These are phyloP conservation scores for Nemotelus pantherinus DNA, from an alignment of 2,888 invertebrate genomes.

Conservation along the genomic window DNA sequence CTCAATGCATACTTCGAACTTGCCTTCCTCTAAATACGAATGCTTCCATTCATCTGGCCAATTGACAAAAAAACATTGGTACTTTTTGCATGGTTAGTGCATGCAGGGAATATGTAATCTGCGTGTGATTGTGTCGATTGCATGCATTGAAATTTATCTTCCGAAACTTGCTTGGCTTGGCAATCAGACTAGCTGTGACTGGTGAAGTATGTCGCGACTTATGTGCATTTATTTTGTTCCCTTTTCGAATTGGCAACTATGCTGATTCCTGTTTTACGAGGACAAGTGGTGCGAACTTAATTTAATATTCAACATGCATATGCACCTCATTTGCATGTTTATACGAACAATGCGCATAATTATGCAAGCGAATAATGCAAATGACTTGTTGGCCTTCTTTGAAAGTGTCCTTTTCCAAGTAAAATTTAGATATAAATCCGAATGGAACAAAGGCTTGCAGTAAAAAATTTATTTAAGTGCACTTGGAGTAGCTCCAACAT, in stretches of 20 bases:
- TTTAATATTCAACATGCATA: too few relatives aligned
- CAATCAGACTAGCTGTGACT: not conserved
- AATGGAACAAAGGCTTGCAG: too few relatives aligned
- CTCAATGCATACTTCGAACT: too few relatives aligned
- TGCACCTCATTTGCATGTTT: not conserved
- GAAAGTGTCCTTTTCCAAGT: not conserved
- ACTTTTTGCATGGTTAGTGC: not conserved
- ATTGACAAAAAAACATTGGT: not conserved
- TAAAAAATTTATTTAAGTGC: too few relatives aligned
- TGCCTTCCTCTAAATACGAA: too few relatives aligned
- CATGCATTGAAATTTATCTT: too few relatives aligned
- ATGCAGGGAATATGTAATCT: slow-evolving; percentile 1
- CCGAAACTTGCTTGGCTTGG: not conserved
- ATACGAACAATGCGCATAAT: not conserved
- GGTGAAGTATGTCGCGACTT: not conserved
- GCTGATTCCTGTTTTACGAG: too few relatives aligned
- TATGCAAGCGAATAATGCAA: not conserved
- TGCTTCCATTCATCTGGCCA: too few relatives aligned
- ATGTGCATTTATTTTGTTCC: not conserved
- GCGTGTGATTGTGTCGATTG: not conserved
- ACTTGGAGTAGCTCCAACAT: too few relatives aligned
- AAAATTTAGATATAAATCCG: too few relatives aligned
- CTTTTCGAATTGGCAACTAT: too few relatives aligned
- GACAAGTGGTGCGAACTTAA: too few relatives aligned
- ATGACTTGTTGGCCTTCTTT: not conserved